Percentiles rank a stretch among this genome's conserved stretches.
phyloP scores from a whole-genome alignment of 2,113 vertebrate genomes.

The Notothenia rossii region DNA sequence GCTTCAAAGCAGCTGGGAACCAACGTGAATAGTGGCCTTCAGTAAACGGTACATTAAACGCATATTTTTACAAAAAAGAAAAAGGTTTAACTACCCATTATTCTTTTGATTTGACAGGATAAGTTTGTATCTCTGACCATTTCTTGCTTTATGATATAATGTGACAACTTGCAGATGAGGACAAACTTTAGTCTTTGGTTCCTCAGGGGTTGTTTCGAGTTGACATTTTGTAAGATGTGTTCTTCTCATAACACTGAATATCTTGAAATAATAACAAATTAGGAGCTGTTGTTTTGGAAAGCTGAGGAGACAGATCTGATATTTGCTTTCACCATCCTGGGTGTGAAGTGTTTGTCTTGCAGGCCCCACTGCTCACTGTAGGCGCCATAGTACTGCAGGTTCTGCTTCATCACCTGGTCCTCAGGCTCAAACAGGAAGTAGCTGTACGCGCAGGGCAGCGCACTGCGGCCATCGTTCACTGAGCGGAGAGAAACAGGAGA shows the following conservation, averaged over 20 bases:
- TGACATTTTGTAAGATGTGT: neutral
- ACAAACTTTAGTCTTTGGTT: neutral
- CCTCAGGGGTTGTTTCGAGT: neutral
- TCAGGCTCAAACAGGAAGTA: constrained; percentile 90
- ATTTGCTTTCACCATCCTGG: constrained; percentile 79
- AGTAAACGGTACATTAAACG: neutral
- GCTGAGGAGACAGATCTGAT: neutral
- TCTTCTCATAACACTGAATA: neutral
- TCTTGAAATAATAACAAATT: neutral
- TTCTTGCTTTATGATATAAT: neutral
- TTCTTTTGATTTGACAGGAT: neutral
- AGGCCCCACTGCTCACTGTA: constrained; percentile 89
- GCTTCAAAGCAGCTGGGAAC: neutral
- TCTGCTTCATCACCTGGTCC: constrained; percentile 90
- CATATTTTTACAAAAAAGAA: neutral
- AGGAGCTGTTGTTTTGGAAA: neutral
- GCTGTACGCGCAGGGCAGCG: constrained; percentile 88
- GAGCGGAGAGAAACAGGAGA: constrained; percentile 2
- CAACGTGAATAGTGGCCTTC: neutral
- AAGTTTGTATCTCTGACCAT: neutral
- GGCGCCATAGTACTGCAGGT: constrained; percentile 90
- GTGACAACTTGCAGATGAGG: neutral
- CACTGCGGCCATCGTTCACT: constrained; percentile 89
- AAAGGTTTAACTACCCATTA: neutral
- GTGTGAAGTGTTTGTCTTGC: constrained; percentile 84